phyloP scores from a whole-genome alignment of 2,888 invertebrate species.

The Chloroclysta siterata region DNA sequence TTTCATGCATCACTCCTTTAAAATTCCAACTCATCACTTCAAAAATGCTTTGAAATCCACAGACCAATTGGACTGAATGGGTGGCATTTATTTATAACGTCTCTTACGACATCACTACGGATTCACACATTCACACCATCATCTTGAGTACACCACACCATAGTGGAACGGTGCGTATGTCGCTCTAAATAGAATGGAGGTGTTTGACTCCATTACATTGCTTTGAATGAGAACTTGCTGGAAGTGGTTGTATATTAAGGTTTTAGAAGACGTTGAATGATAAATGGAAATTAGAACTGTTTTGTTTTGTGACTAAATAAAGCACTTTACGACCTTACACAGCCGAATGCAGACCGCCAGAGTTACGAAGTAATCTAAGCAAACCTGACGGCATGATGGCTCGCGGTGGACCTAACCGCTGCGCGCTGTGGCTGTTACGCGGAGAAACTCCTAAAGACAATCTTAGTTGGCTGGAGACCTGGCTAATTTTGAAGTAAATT shows the following conservation, averaged over 20 bases:
- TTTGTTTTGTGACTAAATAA: too few relatives aligned
- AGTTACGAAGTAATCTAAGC: too few relatives aligned
- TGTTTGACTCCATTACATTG: slow-evolving; percentile 42
- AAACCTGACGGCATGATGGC: too few relatives aligned
- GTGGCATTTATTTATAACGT: slow-evolving; percentile 40
- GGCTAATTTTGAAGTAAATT: too few relatives aligned
- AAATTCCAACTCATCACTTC: slow-evolving; percentile 1
- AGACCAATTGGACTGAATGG: slow-evolving; percentile 23
- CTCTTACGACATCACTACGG: slow-evolving; percentile 34
- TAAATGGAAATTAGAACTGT: background rate
- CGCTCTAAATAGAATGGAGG: slow-evolving; percentile 41
- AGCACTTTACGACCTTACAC: too few relatives aligned
- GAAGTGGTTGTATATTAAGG: slow-evolving; percentile 20
- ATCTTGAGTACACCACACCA: slow-evolving; percentile 19
- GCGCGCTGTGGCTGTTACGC: too few relatives aligned
- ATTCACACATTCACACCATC: slow-evolving; percentile 34
- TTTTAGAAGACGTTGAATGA: background rate
- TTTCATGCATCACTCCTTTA: too few relatives aligned
- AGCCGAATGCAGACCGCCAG: too few relatives aligned
- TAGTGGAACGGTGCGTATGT: slow-evolving; percentile 15
- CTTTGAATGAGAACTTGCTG: slow-evolving; percentile 18
- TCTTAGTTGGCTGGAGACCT: too few relatives aligned
- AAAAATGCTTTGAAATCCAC: slow-evolving; percentile 26
- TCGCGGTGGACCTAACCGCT: too few relatives aligned
- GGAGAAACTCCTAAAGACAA: too few relatives aligned